Conservation (phyloP, 2,797 vertebrate genomes). For the Sebastolobus altivelis region DNA sequence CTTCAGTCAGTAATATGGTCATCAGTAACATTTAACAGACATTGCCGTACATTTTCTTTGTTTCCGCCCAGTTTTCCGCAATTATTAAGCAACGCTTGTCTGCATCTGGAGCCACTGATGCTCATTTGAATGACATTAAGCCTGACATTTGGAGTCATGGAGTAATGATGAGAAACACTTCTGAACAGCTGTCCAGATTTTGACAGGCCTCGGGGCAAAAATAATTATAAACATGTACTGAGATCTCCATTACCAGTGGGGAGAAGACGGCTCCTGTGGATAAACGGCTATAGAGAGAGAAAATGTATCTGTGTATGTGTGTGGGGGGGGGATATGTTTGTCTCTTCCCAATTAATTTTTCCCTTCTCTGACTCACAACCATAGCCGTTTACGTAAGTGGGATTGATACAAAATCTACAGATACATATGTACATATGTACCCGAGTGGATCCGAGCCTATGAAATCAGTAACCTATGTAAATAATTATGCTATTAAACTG, state of each 20-base stretch:
- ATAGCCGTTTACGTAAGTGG: background rate
- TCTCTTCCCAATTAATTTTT: conserved; percentile 1
- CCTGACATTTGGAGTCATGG: conserved; percentile 64
- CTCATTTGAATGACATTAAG: conserved; percentile 67
- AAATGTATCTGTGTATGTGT: conserved; percentile 14
- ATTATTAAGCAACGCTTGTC: conserved; percentile 48
- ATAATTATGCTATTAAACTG: rapidly evolving
- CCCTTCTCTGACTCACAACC: conserved; percentile 1
- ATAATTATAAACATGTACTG: conserved; percentile 63
- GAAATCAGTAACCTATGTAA: too few species aligned
- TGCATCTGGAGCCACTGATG: conserved; percentile 49
- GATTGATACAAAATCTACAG: background rate
- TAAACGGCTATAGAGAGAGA: conserved; percentile 20
- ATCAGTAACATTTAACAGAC: conserved; percentile 67
- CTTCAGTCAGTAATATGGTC: conserved; percentile 67
- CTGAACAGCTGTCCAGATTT: conserved; percentile 68
- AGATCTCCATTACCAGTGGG: conserved; percentile 57
- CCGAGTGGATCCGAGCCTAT: background rate
- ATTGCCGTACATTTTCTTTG: conserved; percentile 45
- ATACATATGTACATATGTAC: background rate
- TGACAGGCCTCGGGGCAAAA: conserved; percentile 57
- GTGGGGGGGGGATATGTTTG: background rate
- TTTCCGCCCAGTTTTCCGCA: conserved; percentile 27
- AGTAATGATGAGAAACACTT: conserved; percentile 66
- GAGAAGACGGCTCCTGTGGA: conserved; percentile 50